These are phyloP conservation scores for Agrochola circellaris DNA, from an alignment of 2,888 invertebrate genomes.

Conservation along the genomic window DNA sequence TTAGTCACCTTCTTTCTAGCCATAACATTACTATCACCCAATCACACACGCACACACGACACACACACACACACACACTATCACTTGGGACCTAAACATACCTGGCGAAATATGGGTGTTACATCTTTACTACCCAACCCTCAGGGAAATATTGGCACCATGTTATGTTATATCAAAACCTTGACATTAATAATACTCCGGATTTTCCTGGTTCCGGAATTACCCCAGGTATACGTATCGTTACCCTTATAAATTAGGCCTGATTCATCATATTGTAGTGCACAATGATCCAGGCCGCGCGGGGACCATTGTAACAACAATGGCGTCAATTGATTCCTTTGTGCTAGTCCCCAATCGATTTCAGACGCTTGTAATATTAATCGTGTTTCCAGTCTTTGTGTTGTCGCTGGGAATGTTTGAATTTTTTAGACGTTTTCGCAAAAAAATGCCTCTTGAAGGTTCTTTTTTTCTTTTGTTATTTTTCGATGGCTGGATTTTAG, in stretches of 20 bases:
- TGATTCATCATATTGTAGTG: conserved; percentile 48
- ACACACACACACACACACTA: too few species aligned
- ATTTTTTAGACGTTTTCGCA: conserved; percentile 2
- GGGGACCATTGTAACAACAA: conserved; percentile 38
- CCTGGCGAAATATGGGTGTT: too few species aligned
- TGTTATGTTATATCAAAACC: conserved; percentile 16
- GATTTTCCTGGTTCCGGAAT: conserved; percentile 29
- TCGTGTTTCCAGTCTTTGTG: conserved; percentile 37
- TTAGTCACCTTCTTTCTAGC: not conserved
- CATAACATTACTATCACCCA: not conserved
- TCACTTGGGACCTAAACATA: not conserved
- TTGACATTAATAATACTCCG: conserved; percentile 38
- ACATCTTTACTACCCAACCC: too few species aligned
- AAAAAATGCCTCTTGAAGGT: not conserved
- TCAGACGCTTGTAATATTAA: conserved; percentile 51
- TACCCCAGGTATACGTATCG: conserved; percentile 28
- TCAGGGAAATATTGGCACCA: not conserved
- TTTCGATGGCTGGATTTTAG: not conserved
- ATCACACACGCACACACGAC: too few species aligned
- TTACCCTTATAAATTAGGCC: conserved; percentile 45
- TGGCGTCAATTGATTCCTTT: conserved; percentile 58
- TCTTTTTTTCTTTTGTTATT: conserved; percentile 1
- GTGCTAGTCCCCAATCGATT: conserved; percentile 39
- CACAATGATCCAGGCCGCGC: conserved; percentile 37
- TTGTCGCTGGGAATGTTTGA: conserved; percentile 6